phyloP scores from a whole-genome alignment of 2,888 invertebrate genomes.

The Acrobasis consociella region DNA sequence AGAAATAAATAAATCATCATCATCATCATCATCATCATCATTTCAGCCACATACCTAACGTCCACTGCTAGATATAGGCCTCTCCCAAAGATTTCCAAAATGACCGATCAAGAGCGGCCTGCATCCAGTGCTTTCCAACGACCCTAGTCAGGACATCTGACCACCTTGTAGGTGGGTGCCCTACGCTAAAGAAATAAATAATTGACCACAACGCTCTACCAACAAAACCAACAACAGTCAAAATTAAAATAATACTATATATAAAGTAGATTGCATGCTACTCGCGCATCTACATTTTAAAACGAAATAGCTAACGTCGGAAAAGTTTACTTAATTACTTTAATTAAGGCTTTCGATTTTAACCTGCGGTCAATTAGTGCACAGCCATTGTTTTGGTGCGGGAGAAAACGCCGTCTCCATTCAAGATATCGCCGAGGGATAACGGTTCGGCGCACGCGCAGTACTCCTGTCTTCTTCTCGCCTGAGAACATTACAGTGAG shows the following conservation, averaged over 20 bases:
- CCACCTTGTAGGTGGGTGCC: no score
- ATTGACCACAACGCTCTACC: neutral
- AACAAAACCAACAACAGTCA: neutral
- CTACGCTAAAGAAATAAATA: no score
- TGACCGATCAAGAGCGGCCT: no score
- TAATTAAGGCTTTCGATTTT: conserved; percentile 72
- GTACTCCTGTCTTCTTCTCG: conserved; percentile 42
- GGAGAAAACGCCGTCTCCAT: conserved; percentile 82
- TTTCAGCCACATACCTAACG: no score
- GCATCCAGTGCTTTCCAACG: no score
- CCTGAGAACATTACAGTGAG: conserved; percentile 22
- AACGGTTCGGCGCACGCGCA: conserved; percentile 78
- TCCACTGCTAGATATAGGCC: no score
- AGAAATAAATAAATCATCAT: no score
- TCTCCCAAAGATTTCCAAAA: no score
- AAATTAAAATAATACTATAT: neutral
- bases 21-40: no score
- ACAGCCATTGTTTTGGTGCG: conserved; percentile 78
- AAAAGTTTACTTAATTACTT: conserved; percentile 56
- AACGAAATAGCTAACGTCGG: conserved; percentile 42
- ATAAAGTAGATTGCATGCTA: conserved; percentile 15
- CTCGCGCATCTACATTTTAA: conserved; percentile 36
- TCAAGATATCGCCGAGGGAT: conserved; percentile 80
- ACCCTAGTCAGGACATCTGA: no score
- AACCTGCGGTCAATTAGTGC: conserved; percentile 61